Base-by-base conservation (phyloP, 2,888 invertebrate species). In the Elegia similella region DNA sequence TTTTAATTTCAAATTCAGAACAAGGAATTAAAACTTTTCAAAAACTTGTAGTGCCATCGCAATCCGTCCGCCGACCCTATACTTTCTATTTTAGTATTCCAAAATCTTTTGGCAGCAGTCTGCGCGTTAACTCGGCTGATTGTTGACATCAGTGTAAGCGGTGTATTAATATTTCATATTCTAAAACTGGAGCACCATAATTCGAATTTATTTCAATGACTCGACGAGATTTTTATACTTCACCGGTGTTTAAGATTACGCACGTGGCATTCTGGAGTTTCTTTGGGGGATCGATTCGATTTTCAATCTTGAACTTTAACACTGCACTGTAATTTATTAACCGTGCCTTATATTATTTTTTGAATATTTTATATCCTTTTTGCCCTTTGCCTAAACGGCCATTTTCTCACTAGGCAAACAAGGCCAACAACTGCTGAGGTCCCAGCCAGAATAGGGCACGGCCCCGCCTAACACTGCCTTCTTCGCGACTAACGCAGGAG, bases 51-150 rank as follows among this genome's bases (percentile, higher is more conserved):
- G 1, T 15, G 7, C 15, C 10, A 32, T 48, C 13, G 34, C 34
- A 50, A 3, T 17, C 12, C 23, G 13, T 7, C 47, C 6, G 13
- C 10, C 50, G 34, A 17, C 34, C 34, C 46, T 46, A 12, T 17
- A 34, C 50, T 34, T 50, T 50, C 50, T 50, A 50, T 50, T 34
- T 50, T 34, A 34, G 16, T 50, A 34, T 12, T 34, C 34, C 34
- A 34, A 50, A 50, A 50, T 42, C 42, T 53, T 42, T 53, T 53
- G 52, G 52, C 52, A 53, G 42, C 52, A 23, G 42, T 42, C 52
- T 8, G 38, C 16, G 12, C 42, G 7, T 29, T 3, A 12, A 13
- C 42, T 23, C 29, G 38, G 23, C 52, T 15, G 43, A 50, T 57
- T 57, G 44, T 52, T 52, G 34, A 52, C 30, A 52, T 15, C 52